Base-by-base conservation (phyloP, 1,140 invertebrate species). In the Drosophila sp. region DNA sequence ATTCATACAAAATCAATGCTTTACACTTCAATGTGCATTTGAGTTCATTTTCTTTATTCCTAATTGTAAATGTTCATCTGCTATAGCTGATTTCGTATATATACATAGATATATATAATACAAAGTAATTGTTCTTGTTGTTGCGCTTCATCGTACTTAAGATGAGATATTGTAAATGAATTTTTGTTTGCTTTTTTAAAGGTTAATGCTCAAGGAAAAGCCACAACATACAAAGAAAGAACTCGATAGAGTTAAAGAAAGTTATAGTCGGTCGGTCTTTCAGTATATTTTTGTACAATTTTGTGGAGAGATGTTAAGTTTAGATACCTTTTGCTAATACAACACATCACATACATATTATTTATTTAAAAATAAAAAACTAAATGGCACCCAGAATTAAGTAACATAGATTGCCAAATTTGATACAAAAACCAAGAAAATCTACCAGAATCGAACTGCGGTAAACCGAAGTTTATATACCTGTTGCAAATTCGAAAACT, bases 91-190 rank as follows among this genome's bases (percentile, higher is more conserved):
- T 70, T 63, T 66, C 72, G 70, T 81, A 64, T 77, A 68, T 66
- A 79, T 72, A 76, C 11, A 44, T 32, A 72, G 58, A 65, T 32
- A 56, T 41, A 41, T 35, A 32, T 35, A 29, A 61, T 25, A 27
- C 1, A 27, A 23, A 47, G 44, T 47, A 23, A 47, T 10, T 50
- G 44, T 50, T 50, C 23, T 25, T 50, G 60, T 30, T 50, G 55
- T 76, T 72, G 35, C 74, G 71, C 47, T 64, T 65, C 44, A 50
- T 50, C 8, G 74, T 76, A 76, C 74, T 76, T 76, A 76, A 70
- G 66, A 76, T 65, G 66, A 57, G 70, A 60, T 40, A 62, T 63
- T 35, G 72, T 32, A 64, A 70, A 60, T 76, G 74, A 73, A 76
- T 74, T 57, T 29, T 50, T 47, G 3, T n/a, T 25, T 25, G 1